Percentiles rank a stretch among this genome's conserved stretches.
phyloP scores from a whole-genome alignment of 2,113 vertebrate genomes.

The Petaurus breviceps region DNA sequence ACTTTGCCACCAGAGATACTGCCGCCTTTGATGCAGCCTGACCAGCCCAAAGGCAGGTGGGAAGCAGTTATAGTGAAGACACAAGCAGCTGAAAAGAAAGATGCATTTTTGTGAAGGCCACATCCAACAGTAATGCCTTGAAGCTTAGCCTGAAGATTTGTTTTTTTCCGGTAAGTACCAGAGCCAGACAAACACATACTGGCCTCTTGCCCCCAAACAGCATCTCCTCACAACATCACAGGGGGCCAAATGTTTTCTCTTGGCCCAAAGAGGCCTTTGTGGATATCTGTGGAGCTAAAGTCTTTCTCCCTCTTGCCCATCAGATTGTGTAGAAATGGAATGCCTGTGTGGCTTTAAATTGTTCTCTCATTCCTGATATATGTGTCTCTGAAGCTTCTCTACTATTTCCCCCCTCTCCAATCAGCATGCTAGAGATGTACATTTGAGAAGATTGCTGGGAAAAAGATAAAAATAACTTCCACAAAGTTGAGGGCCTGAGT shows the following conservation, averaged over 20 bases:
- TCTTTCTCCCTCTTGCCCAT: conserved; percentile 4
- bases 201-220: conserved; percentile 26
- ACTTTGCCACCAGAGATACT: conserved; percentile 45
- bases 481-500: conserved; percentile 47
- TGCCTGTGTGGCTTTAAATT: conserved; percentile 43
- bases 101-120: conserved; percentile 66
- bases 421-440: conserved; percentile 42
- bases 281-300: background rate
- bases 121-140: conserved; percentile 63
- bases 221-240: conserved; percentile 56
- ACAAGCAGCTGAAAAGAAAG: conserved; percentile 16
- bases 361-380: conserved; percentile 51
- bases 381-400: background rate
- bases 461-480: conserved; percentile 66
- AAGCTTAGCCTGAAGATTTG: conserved; percentile 64
- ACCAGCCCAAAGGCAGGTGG: conserved; percentile 35
- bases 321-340: background rate
- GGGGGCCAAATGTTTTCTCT: conserved; percentile 47
- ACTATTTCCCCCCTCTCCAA: conserved; percentile 61
- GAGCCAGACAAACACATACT: conserved; percentile 56
- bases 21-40: conserved; percentile 38
- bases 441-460: conserved; percentile 33
- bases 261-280: conserved; percentile 58
- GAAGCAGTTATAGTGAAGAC: conserved; percentile 54
- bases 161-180: conserved; percentile 60